Base-by-base conservation (phyloP, 2,797 vertebrate genomes). In the Amazona finschi region DNA sequence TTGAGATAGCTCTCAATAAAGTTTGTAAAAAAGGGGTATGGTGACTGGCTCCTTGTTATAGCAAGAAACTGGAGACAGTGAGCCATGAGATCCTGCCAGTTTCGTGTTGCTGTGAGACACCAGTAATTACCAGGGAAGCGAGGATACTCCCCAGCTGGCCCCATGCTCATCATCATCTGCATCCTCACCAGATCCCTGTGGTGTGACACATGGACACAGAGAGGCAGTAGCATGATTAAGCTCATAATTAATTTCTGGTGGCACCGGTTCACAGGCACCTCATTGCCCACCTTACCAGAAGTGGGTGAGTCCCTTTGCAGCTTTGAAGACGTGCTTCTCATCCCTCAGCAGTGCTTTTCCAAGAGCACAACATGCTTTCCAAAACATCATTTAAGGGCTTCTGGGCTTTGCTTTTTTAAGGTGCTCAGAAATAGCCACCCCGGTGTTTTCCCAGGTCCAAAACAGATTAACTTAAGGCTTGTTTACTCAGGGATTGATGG, bases 131-230 rank as follows among this genome's bases (percentile, higher is more conserved):
- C 5, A 2, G 58, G 18, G 17, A 6, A 24, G 15, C 43, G 44
- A 75, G 0, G 5, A 61, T 8, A 49, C 11, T 60, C 57, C 69
- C 20, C 28, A 39, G 9, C 20, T 80, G n/a, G 50, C 57, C 44
- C 19, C 31, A 2, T 8, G 25, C 64, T 36, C 64, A 27, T 60
- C 25, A 8, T 8, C 4, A 1, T 4, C 74, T 43, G 30, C 27
- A 7, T 4, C 52, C 21, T 87, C n/a, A 41, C 15, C 69, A 44
- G n/a, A 80, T 41, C 74, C 20, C 41, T 30, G 19, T 1, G 1
- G 44, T 1, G 0, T 22, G 38, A 44, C 41, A 5, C 0, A 7
- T 49, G 27, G 44, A 74, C 24, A 28, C 0, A 0, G 44, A 36
- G 43, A 73, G 41, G 43, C 13, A 19, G n/a, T 31, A 41, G 28